phyloP scores from a whole-genome alignment of 2,113 vertebrate species.

The Mesitornis unicolor region DNA sequence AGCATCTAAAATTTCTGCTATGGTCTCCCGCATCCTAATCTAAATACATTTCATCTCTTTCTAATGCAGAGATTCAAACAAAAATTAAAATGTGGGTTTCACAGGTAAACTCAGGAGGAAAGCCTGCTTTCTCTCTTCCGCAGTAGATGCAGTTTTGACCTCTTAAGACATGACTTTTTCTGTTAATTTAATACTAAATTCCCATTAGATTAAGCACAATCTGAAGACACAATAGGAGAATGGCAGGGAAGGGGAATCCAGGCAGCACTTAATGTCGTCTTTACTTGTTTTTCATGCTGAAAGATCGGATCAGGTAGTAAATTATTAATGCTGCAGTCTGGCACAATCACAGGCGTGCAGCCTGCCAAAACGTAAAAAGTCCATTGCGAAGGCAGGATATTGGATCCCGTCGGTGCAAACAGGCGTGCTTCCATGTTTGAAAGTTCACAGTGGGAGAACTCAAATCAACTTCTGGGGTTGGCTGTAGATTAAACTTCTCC shows the following conservation, averaged over 20 bases:
- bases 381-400: constrained; percentile 34
- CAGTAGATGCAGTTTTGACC: neutral
- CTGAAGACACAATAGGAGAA: constrained; percentile 12
- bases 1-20: neutral
- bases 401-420: constrained; percentile 6
- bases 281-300: constrained; percentile 48
- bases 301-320: constrained; percentile 54
- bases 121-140: neutral
- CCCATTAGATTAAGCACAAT: constrained; percentile 13
- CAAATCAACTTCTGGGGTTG: constrained; percentile 3
- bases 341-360: neutral
- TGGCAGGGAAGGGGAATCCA: constrained; percentile 18
- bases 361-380: constrained; percentile 17
- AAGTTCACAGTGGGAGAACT: constrained; percentile 54
- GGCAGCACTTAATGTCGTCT: constrained; percentile 40
- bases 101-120: neutral
- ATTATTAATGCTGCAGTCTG: constrained; percentile 60
- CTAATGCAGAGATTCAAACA: neutral
- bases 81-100: neutral
- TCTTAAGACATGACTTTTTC: neutral
- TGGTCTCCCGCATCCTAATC: neutral
- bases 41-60: neutral
- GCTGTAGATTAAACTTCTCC: constrained; percentile 34
- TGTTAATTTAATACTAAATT: constrained; percentile 36
- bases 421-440: constrained; percentile 14